Evolutionary conservation across 1,140 invertebrate genomes (phyloP), one percentile per base, ranked within the genome.

Genomic region (Seison nebaliae): DNA sequence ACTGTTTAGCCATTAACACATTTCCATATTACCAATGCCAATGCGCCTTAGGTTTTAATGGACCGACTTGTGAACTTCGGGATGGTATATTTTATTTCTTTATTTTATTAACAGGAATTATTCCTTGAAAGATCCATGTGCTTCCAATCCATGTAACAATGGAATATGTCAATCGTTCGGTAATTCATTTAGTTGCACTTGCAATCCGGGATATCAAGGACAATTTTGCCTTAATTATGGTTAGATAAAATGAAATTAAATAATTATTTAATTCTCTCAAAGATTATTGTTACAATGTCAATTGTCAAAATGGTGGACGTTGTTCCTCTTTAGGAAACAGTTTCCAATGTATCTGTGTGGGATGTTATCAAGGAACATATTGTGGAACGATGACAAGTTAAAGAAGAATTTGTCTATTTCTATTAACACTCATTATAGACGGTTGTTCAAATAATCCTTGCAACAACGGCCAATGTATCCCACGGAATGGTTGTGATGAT

Each of bases 331-430:
- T 21, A 22, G 8, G 26, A 14, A 19, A 8, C 19, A 24, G 12
- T 11, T 46, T 36, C 33, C 19, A 28, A 21, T 46, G 45, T 33
- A 16, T 9, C 9, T 46, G 45, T 44, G 17, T 19, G 2, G n/a
- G 14, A 12, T 43, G 45, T 6, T 44, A 24, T 15, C 33, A 34
- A 19, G 45, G 44, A 20, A 17, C 17, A 29, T 14, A 23, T 16
- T 45, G 44, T 28, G 35, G n/a, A n/a, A n/a, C n/a, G n/a, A n/a
- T n/a, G n/a, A n/a, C n/a, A n/a, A n/a, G n/a, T n/a, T n/a, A n/a
- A n/a, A n/a, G n/a, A n/a, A n/a, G n/a, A n/a, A n/a, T n/a, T n/a
- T n/a, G n/a, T n/a, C n/a, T n/a, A n/a, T n/a, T n/a, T n/a, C n/a
- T n/a, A 11, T 26, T 26, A 12, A 12, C 2, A 26, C 24, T 11